Evolutionary conservation across 2,113 vertebrate species (phyloP).

Genomic region (Strigops habroptila): DNA sequence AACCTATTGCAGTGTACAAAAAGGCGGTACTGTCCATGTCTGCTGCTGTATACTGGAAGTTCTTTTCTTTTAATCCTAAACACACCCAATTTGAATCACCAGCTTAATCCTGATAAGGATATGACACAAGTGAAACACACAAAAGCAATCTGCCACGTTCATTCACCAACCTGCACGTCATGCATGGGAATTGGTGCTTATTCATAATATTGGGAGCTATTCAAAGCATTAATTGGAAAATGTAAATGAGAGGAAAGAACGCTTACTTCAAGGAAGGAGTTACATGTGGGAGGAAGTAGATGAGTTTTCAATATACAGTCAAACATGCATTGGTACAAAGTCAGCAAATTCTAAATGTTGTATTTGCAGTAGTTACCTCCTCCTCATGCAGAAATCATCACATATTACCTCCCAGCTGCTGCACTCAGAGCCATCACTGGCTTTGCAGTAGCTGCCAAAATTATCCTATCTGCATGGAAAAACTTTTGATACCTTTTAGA

Average conservation of each 20-base stretch:
- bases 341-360: neutral
- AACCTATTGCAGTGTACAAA: accelerated
- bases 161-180: neutral
- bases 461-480: accelerated
- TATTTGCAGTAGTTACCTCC: neutral
- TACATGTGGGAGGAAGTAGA: neutral
- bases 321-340: neutral
- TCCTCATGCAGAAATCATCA: neutral
- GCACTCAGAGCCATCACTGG: neutral
- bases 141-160: accelerated
- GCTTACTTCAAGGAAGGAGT: neutral
- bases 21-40: neutral
- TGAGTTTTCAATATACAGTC: neutral
- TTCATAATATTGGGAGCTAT: neutral
- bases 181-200: accelerated
- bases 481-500: accelerated
- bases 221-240: neutral
- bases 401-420: neutral
- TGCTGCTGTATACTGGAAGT: accelerated
- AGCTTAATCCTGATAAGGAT: neutral
- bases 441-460: neutral
- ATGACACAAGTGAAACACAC: neutral
- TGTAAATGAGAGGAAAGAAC: neutral
- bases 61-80: neutral
- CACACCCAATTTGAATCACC: neutral